phyloP scores from a whole-genome alignment of 2,113 vertebrate species.

The Atlantisia rogersi region DNA sequence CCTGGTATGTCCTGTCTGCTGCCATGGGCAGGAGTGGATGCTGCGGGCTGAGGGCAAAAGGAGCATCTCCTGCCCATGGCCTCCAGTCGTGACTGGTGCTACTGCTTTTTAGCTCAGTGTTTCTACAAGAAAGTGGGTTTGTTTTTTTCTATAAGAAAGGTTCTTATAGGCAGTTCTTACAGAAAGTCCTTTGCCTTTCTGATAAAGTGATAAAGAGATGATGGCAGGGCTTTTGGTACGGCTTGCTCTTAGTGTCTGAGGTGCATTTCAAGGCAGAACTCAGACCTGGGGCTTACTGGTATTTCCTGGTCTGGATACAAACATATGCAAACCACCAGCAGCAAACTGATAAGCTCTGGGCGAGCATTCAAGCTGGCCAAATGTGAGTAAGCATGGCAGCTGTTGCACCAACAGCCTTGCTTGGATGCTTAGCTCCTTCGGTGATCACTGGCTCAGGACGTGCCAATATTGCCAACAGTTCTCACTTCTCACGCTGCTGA shows the following conservation, averaged over 20 bases:
- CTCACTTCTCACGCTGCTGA: background rate
- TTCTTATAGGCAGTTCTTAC: background rate
- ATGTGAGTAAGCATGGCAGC: background rate
- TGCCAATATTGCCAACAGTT: background rate
- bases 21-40: rapidly evolving
- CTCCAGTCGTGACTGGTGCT: background rate
- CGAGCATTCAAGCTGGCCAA: background rate
- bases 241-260: background rate
- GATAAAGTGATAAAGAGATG: background rate
- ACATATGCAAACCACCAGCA: background rate
- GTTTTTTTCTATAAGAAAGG: background rate
- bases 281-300: background rate
- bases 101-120: background rate
- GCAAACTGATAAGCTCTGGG: background rate
- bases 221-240: background rate
- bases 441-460: background rate
- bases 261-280: background rate
- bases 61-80: background rate
- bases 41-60: background rate
- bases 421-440: background rate
- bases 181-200: background rate
- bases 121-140: background rate
- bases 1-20: background rate
- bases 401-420: background rate
- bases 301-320: background rate